These are phyloP conservation scores for Aselliscus stoliczkanus DNA, from an alignment of 2,797 vertebrate genomes.

Conservation along the genomic window DNA sequence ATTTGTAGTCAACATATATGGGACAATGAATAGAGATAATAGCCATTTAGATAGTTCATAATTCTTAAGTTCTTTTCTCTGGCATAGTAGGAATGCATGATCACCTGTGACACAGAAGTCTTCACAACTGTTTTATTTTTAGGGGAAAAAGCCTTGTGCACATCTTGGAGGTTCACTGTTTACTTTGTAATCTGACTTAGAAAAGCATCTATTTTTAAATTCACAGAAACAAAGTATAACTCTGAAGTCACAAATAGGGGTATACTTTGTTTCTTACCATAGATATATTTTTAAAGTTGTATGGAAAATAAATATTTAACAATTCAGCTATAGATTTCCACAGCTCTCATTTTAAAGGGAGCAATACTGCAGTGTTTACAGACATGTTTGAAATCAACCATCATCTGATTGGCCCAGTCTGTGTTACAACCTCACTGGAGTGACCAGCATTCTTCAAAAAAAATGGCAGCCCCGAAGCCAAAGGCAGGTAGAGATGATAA, in stretches of 20 bases:
- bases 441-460: neutral
- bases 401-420: neutral
- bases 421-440: neutral
- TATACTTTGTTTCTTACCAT: neutral
- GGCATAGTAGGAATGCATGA: neutral
- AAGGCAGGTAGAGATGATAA: neutral
- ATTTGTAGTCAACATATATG: neutral
- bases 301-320: neutral
- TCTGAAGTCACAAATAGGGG: neutral
- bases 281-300: neutral
- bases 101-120: neutral
- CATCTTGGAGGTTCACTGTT: neutral
- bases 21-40: neutral
- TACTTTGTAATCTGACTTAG: slow-evolving; percentile 11
- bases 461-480: neutral
- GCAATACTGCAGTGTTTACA: neutral
- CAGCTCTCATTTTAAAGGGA: neutral
- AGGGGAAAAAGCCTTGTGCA: neutral
- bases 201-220: neutral
- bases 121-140: neutral
- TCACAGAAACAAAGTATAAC: neutral
- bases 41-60: neutral
- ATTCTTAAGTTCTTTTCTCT: neutral
- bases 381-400: neutral
- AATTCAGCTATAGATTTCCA: neutral